Percentiles rank a stretch among this genome's conserved stretches.
phyloP scores from a whole-genome alignment of 2,113 vertebrate species.

The Microtus oregoni region DNA sequence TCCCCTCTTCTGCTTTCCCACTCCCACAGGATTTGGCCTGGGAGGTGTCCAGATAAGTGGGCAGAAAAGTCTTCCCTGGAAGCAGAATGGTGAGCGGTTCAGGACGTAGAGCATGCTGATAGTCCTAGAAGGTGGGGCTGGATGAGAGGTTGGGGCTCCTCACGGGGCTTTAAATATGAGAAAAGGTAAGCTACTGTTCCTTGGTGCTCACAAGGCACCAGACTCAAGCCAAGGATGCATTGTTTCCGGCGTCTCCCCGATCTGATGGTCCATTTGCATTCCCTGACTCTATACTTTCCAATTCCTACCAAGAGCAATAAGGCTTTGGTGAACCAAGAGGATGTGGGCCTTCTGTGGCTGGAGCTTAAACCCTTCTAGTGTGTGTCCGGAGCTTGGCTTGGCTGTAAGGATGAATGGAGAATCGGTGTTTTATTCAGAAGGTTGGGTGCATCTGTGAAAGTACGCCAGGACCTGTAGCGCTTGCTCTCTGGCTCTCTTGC shows the following conservation, averaged over 20 bases:
- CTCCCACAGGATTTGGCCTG: not conserved
- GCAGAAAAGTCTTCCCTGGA: not conserved
- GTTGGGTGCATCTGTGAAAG: not conserved
- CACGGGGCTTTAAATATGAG: not conserved
- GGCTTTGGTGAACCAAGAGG: not conserved
- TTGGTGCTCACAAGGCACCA: not conserved
- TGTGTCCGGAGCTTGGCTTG: not conserved
- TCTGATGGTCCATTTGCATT: not conserved
- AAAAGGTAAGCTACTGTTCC: too few relatives aligned
- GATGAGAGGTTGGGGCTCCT: not conserved
- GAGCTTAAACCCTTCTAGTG: not conserved
- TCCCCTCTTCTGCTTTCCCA: not conserved
- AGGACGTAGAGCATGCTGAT: not conserved
- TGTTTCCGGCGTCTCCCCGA: not conserved
- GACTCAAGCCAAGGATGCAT: not conserved
- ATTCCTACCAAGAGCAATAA: not conserved
- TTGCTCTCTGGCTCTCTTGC: too few relatives aligned
- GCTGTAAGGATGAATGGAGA: not conserved
- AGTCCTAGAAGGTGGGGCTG: rapidly evolving
- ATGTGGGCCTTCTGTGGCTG: not conserved
- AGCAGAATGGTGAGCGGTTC: not conserved
- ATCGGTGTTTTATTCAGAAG: not conserved
- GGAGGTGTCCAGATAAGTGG: not conserved
- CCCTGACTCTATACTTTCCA: not conserved
- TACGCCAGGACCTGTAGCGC: not conserved